These are phyloP conservation scores for Sebastiscus albofasciatus DNA, from an alignment of 2,797 vertebrate species.

Conservation along the genomic window DNA sequence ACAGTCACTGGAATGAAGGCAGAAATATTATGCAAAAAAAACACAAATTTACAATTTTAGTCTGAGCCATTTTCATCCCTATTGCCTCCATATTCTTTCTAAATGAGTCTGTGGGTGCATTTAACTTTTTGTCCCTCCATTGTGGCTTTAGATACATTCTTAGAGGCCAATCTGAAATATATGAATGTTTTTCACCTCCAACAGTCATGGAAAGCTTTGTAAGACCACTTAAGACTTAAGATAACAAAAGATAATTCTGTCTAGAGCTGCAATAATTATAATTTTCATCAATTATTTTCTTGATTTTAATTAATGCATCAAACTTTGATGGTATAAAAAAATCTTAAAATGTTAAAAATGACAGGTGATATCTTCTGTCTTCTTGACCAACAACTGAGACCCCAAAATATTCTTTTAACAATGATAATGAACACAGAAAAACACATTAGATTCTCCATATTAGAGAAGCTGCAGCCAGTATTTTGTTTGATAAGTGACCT, in stretches of 20 bases:
- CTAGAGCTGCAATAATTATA: neutral
- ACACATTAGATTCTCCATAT: too few species aligned
- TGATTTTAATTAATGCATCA: too few species aligned
- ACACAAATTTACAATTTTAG: neutral
- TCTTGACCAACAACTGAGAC: too few species aligned
- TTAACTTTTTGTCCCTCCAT: neutral
- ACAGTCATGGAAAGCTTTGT: neutral
- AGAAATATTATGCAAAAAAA: conserved; percentile 14
- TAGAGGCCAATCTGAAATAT: neutral
- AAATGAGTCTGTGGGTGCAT: neutral
- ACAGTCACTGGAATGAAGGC: neutral
- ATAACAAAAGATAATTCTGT: neutral
- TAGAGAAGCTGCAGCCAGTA: too few species aligned
- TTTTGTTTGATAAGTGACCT: too few species aligned
- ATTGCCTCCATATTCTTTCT: neutral
- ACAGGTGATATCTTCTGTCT: accelerated
- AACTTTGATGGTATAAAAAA: neutral
- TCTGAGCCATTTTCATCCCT: neutral
- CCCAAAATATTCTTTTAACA: too few species aligned
- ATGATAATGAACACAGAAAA: too few species aligned
- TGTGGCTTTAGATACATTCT: neutral
- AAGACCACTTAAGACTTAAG: neutral
- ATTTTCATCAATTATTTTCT: neutral
- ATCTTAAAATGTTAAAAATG: neutral
- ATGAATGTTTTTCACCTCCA: neutral